Evolutionary conservation across 2,797 vertebrate genomes (phyloP), one percentile per base, ranked within the genome.

Genomic region (Cottoperca gobio): DNA sequence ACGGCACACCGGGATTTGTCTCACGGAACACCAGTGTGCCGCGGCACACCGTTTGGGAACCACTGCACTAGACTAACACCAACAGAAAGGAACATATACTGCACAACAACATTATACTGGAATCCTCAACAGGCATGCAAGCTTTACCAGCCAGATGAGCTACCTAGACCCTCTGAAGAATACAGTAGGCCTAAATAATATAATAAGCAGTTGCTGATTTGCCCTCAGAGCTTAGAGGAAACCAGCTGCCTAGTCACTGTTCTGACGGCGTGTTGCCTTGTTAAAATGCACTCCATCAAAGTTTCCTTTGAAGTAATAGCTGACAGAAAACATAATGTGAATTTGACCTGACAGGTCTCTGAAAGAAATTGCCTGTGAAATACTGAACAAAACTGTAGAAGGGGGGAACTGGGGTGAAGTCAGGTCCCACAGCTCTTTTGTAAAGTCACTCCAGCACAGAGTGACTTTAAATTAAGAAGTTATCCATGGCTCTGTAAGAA

Each of bases 271-370:
- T 52, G 21, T 46, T 59, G 59, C 79, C 91, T 92, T 86, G 81
- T 92, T 91, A 92, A 88, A 92, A 91, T 87, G 82, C 59, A 86
- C 79, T 86, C 85, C 86, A 89, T 93, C 90, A 92, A 89, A 91
- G 79, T 86, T 87, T 50, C 68, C 86, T 93, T 92, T 92, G 86
- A 93, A 90, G 83, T 81, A 75, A 85, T 53, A 73, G 70, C 85
- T 91, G 92, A 93, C 85, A 86, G 86, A 84, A 88, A 89, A 88
- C 84, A 84, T 84, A 85, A 88, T 80, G 81, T 85, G 85, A 83
- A 90, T 88, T 76, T 80, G 74, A 87, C 79, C 89, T 89, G 79
- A 83, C 82, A 85, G 76, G 54, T 70, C 62, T 84, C 55, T 60
- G 72, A 60, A 81, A 58, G 23, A 83, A 89, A 85, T 54, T 73